phyloP scores from a whole-genome alignment of 2,113 vertebrate species.

The Neolamprologus falcicula region DNA sequence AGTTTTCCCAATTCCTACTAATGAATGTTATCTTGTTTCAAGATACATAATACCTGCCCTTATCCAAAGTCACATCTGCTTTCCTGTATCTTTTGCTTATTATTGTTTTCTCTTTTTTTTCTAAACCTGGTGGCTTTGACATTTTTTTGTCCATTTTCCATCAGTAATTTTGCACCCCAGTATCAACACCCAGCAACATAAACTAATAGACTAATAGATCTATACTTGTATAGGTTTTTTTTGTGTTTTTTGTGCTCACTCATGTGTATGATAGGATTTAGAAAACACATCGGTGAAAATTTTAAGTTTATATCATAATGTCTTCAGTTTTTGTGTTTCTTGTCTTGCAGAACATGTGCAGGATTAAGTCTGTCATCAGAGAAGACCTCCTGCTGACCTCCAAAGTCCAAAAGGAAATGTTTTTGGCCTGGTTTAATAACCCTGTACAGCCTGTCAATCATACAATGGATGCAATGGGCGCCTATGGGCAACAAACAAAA shows the following conservation, averaged over 20 bases:
- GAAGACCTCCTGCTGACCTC: not conserved
- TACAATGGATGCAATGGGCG: rapidly evolving
- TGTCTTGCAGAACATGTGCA: not conserved
- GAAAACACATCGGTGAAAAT: not conserved
- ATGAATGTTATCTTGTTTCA: not conserved
- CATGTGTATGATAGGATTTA: not conserved
- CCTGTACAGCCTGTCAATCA: not conserved
- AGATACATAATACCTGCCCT: rapidly evolving
- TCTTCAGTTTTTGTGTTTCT: not conserved
- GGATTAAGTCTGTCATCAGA: not conserved
- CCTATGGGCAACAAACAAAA: not conserved
- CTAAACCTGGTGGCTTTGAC: not conserved
- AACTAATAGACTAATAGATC: not conserved
- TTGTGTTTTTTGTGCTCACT: not conserved
- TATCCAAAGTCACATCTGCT: not conserved
- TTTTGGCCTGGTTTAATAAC: not conserved
- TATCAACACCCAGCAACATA: not conserved
- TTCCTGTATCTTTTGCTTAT: not conserved
- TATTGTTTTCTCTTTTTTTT: not conserved
- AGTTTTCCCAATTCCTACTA: not conserved
- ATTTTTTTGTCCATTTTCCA: not conserved
- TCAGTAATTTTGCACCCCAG: not conserved
- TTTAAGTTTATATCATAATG: rapidly evolving
- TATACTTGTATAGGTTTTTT: not conserved
- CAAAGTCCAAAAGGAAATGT: not conserved